These are phyloP conservation scores for Aphodius granarius DNA, from an alignment of 2,888 invertebrate species.

Conservation along the genomic window DNA sequence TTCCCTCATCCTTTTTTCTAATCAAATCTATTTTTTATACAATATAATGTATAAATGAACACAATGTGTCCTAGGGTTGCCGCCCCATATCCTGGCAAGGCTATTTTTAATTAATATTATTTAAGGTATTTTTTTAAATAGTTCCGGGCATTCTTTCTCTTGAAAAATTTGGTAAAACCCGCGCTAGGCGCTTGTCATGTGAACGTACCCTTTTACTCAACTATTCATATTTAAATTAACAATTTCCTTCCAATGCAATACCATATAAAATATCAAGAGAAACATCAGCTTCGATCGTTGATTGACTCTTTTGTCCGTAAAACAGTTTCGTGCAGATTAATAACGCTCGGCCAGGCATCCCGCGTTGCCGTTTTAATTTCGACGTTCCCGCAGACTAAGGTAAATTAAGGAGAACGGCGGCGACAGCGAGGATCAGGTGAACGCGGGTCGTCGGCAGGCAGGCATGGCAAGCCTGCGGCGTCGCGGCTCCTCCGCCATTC, in stretches of 20 bases:
- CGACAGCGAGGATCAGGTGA: conserved; percentile 32
- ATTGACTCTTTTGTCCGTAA: not conserved
- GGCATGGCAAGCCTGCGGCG: conserved; percentile 17
- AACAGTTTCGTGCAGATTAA: not conserved
- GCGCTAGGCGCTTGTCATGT: no score
- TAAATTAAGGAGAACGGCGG: not conserved
- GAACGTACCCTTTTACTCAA: no score
- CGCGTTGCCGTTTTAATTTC: not conserved
- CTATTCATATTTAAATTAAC: no score
- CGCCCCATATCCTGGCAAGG: no score
- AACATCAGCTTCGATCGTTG: not conserved
- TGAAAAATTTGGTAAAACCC: no score
- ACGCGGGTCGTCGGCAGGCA: conserved; percentile 22
- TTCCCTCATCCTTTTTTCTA: no score
- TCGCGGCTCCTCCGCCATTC: conserved; percentile 21
- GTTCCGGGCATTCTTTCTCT: no score
- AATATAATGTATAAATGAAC: no score
- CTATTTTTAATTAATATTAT: no score
- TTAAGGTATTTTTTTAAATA: no score
- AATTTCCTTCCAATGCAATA: conserved; percentile 38
- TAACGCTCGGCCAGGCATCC: not conserved
- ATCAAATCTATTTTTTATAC: no score
- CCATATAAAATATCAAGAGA: conserved; percentile 46
- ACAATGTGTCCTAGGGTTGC: no score
- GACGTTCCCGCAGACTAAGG: not conserved